A percentile compares a stretch with the other conserved stretches of the same genome.
Evolutionary conservation across 2,113 vertebrate species (phyloP).

Genomic region (Pelusios castaneus): DNA sequence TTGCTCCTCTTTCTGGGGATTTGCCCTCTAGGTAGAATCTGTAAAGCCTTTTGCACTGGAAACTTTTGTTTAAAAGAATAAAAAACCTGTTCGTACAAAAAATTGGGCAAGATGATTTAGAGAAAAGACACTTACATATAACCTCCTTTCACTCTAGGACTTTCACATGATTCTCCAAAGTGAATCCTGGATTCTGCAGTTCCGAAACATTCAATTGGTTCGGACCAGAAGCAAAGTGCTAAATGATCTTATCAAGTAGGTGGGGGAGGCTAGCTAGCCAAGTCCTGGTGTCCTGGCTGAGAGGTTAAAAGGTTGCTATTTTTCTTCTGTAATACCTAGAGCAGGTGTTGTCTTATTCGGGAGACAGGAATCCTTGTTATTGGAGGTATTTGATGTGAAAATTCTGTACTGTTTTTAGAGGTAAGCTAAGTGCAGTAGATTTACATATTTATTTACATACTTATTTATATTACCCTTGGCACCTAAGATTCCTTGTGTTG

Average conservation of each 20-base stretch:
- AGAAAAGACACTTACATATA: rapidly evolving
- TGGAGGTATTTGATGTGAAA: background rate
- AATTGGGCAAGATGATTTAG: background rate
- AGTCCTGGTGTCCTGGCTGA: background rate
- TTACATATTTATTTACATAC: background rate
- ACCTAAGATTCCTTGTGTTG: background rate
- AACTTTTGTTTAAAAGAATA: background rate
- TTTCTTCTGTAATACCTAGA: background rate
- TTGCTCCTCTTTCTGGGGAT: background rate
- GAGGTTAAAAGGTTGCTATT: background rate
- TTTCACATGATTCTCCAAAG: background rate
- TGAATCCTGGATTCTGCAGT: background rate
- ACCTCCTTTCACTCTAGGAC: background rate
- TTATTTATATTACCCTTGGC: background rate
- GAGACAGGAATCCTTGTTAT: background rate
- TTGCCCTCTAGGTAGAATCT: background rate
- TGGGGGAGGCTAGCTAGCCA: background rate
- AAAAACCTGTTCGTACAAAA: background rate
- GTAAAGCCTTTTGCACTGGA: background rate
- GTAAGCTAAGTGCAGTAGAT: background rate
- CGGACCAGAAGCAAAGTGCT: background rate
- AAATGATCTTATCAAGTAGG: background rate
- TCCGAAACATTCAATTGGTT: background rate
- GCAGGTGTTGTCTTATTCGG: background rate
- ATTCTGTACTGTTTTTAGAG: background rate